phyloP scores from a whole-genome alignment of 2,888 invertebrate genomes.

The Caenorhabditis auriculariae region DNA sequence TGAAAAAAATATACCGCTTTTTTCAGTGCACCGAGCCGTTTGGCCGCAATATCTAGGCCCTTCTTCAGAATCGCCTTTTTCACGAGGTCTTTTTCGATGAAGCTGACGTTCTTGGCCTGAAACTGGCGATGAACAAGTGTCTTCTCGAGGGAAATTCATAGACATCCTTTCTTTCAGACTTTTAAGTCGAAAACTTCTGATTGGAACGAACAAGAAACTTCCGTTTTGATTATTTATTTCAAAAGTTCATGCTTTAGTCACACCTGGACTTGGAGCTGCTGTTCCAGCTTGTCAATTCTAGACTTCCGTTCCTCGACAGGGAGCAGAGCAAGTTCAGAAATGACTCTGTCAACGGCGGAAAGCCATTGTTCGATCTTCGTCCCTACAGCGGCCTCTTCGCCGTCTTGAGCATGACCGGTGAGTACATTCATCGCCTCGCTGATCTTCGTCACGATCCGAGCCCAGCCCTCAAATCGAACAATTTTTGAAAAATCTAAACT shows the following conservation, averaged over 20 bases:
- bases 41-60: constrained; percentile 42
- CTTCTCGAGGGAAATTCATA: not conserved
- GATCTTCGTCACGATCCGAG: constrained; percentile 53
- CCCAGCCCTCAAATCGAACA: constrained; percentile 49
- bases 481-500: not conserved
- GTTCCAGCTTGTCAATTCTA: constrained; percentile 40
- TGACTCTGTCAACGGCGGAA: constrained; percentile 38
- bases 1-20: not conserved
- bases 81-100: constrained; percentile 35
- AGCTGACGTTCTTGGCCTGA: constrained; percentile 37
- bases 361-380: constrained; percentile 49
- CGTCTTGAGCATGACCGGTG: constrained; percentile 40
- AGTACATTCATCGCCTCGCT: constrained; percentile 53
- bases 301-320: constrained; percentile 28
- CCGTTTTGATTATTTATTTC: no score
- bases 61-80: constrained; percentile 47
- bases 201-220: no score
- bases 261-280: constrained; percentile 43
- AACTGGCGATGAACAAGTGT: not conserved
- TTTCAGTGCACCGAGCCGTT: constrained; percentile 23
- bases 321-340: constrained; percentile 35
- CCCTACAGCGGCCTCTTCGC: constrained; percentile 41
- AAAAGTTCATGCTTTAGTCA: constrained; percentile 4
- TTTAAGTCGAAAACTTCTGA: no score
- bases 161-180: not conserved